Conservation (phyloP, 2,888 invertebrate species). For the Xanthia togata region DNA sequence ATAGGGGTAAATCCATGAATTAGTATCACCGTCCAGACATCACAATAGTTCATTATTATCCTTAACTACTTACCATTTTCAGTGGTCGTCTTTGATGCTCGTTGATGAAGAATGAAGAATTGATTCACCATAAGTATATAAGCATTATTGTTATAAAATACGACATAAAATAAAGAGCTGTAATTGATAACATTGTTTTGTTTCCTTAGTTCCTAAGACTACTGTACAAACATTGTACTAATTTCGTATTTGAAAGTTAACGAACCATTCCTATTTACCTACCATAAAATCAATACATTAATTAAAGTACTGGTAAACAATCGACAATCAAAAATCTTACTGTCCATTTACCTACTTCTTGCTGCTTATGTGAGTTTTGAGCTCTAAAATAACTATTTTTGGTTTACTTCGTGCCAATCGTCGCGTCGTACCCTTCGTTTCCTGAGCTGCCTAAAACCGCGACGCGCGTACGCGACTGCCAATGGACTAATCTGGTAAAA, state of each 20-base stretch:
- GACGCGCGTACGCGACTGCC: no score
- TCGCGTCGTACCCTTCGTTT: no score
- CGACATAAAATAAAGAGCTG: conserved; percentile 50
- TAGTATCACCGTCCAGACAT: not conserved
- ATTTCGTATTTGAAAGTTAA: not conserved
- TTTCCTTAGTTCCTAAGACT: not conserved
- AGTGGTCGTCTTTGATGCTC: conserved; percentile 97
- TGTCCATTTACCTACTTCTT: not conserved
- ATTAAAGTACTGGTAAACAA: not conserved
- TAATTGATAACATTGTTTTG: conserved; percentile 27
- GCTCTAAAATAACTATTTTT: not conserved
- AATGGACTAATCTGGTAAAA: no score
- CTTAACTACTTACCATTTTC: conserved; percentile 84
- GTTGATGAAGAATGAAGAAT: conserved; percentile 80
- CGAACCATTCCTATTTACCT: not conserved
- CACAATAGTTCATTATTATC: conserved; percentile 71
- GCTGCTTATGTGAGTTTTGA: not conserved
- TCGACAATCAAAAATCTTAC: not conserved
- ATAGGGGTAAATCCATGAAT: not conserved
- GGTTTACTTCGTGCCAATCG: no score
- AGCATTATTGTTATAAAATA: conserved; percentile 29
- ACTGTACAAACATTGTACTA: not conserved
- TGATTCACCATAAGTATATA: conserved; percentile 5
- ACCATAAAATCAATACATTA: not conserved
- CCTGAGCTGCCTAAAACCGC: no score